A percentile compares a stretch with the other conserved stretches of the same genome.
Conservation (phyloP, 1,140 invertebrate genomes). For the Ips nitidus region DNA sequence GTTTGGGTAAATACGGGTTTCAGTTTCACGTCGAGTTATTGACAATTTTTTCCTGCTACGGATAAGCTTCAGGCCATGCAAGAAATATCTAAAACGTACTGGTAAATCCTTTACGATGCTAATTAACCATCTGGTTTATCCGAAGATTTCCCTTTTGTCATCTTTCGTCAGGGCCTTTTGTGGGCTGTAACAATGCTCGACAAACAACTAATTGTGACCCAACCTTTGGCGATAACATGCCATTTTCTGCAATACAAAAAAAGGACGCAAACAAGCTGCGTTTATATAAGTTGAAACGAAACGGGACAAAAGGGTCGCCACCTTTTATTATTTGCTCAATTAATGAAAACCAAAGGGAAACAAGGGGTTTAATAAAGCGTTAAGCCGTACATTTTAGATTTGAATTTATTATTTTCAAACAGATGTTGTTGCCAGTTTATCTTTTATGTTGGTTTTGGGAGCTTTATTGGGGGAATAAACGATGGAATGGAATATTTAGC, state of each 20-base stretch:
- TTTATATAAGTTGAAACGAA: background rate
- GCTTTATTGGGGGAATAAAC: background rate
- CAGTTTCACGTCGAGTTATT: background rate
- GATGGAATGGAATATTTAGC: background rate
- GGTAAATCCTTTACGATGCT: background rate
- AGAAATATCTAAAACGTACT: background rate
- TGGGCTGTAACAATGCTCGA: background rate
- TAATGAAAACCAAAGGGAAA: slow-evolving; percentile 7
- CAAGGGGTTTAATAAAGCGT: slow-evolving; percentile 11
- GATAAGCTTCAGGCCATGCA: background rate
- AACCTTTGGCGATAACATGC: background rate
- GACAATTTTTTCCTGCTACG: background rate
- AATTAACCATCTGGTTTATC: background rate
- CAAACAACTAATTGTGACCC: background rate
- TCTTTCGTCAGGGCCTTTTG: background rate
- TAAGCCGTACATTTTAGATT: slow-evolving; percentile 6
- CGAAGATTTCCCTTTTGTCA: slow-evolving; percentile 2
- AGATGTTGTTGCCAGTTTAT: slow-evolving; percentile 8
- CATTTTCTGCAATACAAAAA: background rate
- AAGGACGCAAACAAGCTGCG: background rate
- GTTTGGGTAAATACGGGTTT: background rate
- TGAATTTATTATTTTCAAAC: slow-evolving; percentile 2
- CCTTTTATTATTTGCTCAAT: slow-evolving; percentile 6
- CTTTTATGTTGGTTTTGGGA: background rate
- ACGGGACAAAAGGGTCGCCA: background rate